phyloP scores from a whole-genome alignment of 2,888 invertebrate species.

The Noctua fimbriata region DNA sequence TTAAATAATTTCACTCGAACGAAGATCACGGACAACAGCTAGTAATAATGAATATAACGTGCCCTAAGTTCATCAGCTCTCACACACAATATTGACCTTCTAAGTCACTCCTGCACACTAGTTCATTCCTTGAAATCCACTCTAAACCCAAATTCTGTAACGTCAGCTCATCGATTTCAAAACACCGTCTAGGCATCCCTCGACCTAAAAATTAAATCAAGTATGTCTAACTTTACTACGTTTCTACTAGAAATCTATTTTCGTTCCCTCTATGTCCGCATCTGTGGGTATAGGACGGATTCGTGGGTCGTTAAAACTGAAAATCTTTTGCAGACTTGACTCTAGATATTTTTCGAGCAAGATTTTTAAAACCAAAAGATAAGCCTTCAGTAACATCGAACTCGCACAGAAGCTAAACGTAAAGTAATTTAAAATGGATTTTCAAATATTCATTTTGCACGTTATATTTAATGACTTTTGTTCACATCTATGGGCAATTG shows the following conservation, averaged over 20 bases:
- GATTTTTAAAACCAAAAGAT: neutral
- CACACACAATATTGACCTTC: neutral
- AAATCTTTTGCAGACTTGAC: neutral
- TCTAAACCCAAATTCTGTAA: neutral
- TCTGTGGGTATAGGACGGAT: neutral
- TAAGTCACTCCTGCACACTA: neutral
- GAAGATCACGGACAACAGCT: too few relatives aligned
- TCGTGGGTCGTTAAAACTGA: slow-evolving; percentile 16
- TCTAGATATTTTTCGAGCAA: neutral
- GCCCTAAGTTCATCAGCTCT: neutral
- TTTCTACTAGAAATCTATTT: slow-evolving; percentile 48
- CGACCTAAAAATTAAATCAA: slow-evolving; percentile 63
- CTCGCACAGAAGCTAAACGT: neutral
- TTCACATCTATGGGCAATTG: too few relatives aligned
- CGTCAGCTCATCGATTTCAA: slow-evolving; percentile 42
- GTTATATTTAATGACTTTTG: neutral
- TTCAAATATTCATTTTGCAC: neutral
- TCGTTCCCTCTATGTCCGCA: neutral
- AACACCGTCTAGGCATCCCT: slow-evolving; percentile 22
- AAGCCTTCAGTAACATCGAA: neutral
- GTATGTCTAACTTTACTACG: slow-evolving; percentile 36
- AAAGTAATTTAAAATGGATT: too few relatives aligned
- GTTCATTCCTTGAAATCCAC: neutral
- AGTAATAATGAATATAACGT: neutral
- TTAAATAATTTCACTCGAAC: too few relatives aligned